Conservation (phyloP, 2,797 vertebrate species). For the Anabacerthia variegaticeps region DNA sequence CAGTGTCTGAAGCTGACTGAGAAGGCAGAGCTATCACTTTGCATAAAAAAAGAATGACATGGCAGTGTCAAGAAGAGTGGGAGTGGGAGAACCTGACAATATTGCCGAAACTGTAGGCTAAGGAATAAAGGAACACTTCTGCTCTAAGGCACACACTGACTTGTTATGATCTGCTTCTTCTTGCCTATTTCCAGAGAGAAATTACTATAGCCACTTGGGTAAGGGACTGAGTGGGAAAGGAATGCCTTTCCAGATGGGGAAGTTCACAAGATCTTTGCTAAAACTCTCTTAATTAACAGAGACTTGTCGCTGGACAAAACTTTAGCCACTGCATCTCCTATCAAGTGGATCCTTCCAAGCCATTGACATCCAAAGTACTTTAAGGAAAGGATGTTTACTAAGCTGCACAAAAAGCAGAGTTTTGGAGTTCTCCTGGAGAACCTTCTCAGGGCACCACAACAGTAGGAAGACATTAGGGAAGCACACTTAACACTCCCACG, state of each 20-base stretch:
- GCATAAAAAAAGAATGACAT: neutral
- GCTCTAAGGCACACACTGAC: neutral
- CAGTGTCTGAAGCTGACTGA: neutral
- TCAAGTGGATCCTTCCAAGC: neutral
- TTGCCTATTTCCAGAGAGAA: neutral
- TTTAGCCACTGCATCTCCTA: neutral
- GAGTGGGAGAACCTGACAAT: neutral
- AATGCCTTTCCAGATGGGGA: neutral
- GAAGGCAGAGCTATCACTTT: neutral
- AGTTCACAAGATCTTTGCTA: neutral
- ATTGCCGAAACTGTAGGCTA: neutral
- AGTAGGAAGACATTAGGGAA: neutral
- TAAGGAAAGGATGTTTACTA: neutral
- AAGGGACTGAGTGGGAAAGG: neutral
- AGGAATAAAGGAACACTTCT: neutral
- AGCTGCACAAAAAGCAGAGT: neutral
- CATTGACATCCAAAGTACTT: neutral
- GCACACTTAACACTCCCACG: neutral
- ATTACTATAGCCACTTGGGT: neutral
- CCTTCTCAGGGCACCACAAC: neutral
- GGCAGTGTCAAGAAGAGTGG: neutral
- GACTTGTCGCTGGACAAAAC: neutral
- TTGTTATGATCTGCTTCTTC: neutral
- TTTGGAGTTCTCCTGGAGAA: neutral
- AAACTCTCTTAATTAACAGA: neutral